Evolutionary conservation across 2,113 vertebrate species (phyloP).

Genomic region (Neopipo cinnamomea): DNA sequence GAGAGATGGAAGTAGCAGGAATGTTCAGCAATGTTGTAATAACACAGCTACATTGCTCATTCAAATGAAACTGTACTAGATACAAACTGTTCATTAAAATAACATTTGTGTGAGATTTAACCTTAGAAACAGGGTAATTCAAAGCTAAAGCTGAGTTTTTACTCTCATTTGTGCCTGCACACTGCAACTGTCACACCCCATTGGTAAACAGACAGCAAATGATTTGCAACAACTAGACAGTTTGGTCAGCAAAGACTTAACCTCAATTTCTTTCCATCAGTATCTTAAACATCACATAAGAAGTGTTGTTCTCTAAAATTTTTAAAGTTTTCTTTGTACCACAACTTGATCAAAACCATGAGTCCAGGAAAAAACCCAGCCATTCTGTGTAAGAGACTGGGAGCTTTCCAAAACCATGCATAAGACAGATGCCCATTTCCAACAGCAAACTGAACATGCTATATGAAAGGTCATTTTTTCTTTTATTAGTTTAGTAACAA

Average conservation of each 20-base stretch:
- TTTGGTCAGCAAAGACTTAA: constrained; percentile 12
- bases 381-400: neutral
- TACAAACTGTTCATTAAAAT: constrained; percentile 20
- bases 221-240: neutral
- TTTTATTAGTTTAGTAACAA: neutral
- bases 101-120: neutral
- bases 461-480: neutral
- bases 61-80: constrained; percentile 29
- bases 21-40: neutral
- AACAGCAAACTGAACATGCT: neutral
- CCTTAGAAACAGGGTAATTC: constrained; percentile 7
- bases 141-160: neutral
- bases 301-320: neutral
- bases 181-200: neutral
- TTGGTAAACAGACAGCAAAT: neutral
- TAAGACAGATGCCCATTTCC: neutral
- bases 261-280: neutral
- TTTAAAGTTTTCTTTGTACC: neutral
- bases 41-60: neutral
- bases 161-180: neutral
- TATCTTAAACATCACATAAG: neutral
- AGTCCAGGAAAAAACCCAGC: neutral
- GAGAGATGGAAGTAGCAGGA: neutral
- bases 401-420: neutral
- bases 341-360: neutral